Evolutionary conservation across 2,797 vertebrate species (phyloP), one percentile per base, ranked within the genome.

Genomic region (Pyrocephalus nanus): DNA sequence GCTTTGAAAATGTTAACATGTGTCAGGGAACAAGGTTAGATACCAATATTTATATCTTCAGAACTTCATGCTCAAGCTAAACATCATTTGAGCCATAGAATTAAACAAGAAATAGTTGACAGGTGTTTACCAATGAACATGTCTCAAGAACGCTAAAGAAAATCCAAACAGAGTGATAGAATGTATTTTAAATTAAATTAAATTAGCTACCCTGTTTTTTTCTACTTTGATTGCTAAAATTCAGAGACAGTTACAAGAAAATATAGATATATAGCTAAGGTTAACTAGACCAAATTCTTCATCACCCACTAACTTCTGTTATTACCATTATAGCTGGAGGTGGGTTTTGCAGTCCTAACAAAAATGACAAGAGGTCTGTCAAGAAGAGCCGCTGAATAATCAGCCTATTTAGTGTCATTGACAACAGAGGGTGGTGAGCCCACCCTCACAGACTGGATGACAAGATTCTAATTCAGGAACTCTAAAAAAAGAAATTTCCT

Each of bases 21-120:
- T 70, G 13, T 60, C 3, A 16, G 42, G 17, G 20, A 15, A 43
- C 2, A 15, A 71, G 8, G 13, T 10, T 36, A 47, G 6, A 42
- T 71, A 70, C 12, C 43, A 75, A 81, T 79, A 67, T 75, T 53
- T 65, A 70, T 22, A 62, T 87, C 20, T 82, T 60, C 32, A 86
- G 42, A 80, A 40, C 32, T 83, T 74, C 45, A 19, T 45, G 11
- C 6, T 77, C 15, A 64, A 89, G 6, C 2, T 57, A 48, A 79
- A 57, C 38, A 4, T 60, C 4, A 2, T 65, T 81, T 72, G 22
- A 92, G 8, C 12, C 55, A 26, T 29, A 13, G 8, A 0, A 0
- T 74, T 74, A 65, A 86, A 60, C 17, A 67, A 67, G 16, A 73
- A 83, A 70, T 20, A 42, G 15, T 83, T 80, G 51, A 57, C 11